phyloP scores from a whole-genome alignment of 2,113 vertebrate species.

The Corythornis cristatus region DNA sequence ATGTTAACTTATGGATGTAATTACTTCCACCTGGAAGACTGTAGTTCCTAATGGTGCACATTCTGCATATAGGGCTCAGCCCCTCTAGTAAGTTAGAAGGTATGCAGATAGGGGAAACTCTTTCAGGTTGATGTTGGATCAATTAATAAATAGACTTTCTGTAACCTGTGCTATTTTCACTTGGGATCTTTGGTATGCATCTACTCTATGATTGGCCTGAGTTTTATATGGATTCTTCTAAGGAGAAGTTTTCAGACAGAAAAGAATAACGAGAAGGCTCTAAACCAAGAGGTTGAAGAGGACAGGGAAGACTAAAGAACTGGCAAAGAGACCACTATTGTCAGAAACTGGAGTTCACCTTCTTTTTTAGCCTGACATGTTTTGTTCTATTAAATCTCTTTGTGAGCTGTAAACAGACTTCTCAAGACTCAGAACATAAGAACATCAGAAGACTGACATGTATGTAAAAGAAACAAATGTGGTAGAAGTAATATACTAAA shows the following conservation, averaged over 20 bases:
- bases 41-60: background rate
- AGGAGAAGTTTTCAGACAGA: background rate
- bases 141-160: background rate
- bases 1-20: background rate
- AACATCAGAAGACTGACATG: background rate
- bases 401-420: background rate
- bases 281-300: background rate
- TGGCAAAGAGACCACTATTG: background rate
- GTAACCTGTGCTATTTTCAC: background rate
- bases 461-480: background rate
- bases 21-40: background rate
- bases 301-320: background rate
- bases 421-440: background rate
- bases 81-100: background rate
- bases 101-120: background rate
- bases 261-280: background rate
- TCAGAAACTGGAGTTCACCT: background rate
- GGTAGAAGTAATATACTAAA: background rate
- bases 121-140: background rate
- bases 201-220: background rate
- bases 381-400: background rate
- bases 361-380: fast-evolving
- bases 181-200: background rate
- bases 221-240: background rate
- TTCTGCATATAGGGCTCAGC: fast-evolving